These are phyloP conservation scores for Holothuria leucospilota DNA, from an alignment of 53 echinoderm and acorn worm species.

Conservation along the genomic window DNA sequence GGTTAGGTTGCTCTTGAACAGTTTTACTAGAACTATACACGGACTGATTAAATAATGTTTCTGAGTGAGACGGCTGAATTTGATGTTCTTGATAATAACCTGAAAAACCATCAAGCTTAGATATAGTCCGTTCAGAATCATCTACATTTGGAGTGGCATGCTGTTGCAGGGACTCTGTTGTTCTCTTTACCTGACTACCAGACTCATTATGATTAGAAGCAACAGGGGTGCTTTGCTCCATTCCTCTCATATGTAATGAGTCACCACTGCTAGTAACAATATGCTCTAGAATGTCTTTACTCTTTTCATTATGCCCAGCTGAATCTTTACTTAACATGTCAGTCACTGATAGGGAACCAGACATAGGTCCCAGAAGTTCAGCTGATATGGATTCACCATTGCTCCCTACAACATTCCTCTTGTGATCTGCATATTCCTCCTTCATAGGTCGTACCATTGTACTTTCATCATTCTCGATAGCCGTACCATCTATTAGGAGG, in stretches of 20 bases:
- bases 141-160: not conserved
- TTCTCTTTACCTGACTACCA: not conserved
- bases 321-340: no score
- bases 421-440: not conserved
- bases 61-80: no score
- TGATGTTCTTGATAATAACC: not conserved
- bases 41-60: no score
- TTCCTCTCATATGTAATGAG: not conserved
- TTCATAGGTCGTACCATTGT: not conserved
- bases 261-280: not conserved
- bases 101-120: not conserved
- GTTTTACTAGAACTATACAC: no score
- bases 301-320: no score
- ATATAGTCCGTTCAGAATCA: no score
- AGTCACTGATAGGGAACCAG: no score
- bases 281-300: no score
- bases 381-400: constrained; percentile 10
- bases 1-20: no score
- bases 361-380: not conserved
- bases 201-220: no score
- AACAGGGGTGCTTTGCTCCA: not conserved
- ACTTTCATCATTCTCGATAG: not conserved
- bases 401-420: not conserved
- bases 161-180: not conserved
- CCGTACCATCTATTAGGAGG: not conserved